Evolutionary conservation across 1,140 invertebrate species (phyloP).

Genomic region (Acarapis woodi): DNA sequence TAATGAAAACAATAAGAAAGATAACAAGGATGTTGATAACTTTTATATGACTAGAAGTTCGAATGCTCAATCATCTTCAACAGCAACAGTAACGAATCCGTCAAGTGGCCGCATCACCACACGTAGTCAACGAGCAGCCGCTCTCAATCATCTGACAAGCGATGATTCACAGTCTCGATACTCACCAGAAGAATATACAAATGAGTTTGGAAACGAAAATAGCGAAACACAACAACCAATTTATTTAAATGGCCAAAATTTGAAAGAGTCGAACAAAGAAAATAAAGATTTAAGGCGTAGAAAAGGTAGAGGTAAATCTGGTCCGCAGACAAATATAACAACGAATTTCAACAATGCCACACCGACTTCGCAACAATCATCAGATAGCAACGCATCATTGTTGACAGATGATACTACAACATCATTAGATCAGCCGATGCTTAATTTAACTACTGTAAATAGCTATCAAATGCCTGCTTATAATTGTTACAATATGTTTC

Average conservation of each 20-base stretch:
- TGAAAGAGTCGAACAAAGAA: not conserved
- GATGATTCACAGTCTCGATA: too few relatives aligned
- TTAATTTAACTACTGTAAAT: constrained; percentile 11
- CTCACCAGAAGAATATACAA: too few relatives aligned
- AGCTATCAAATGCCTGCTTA: constrained; percentile 6
- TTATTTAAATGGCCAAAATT: not conserved
- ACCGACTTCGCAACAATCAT: not conserved
- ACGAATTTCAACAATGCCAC: constrained; percentile 6
- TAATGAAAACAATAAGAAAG: too few relatives aligned
- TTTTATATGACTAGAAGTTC: not conserved
- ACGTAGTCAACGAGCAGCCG: constrained; percentile 16
- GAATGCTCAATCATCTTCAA: not conserved
- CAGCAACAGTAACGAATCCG: not conserved
- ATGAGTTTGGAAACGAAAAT: not conserved
- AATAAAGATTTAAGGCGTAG: not conserved
- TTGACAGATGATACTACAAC: too few relatives aligned
- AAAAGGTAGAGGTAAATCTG: not conserved
- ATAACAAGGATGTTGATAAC: not conserved
- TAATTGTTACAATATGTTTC: constrained; percentile 68
- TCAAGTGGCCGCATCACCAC: constrained; percentile 14
- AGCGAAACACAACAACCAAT: not conserved
- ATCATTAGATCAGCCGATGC: not conserved
- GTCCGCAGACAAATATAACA: not conserved
- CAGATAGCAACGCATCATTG: not conserved
- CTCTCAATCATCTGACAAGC: constrained; percentile 7